These are phyloP conservation scores for Lysandra bellargus DNA, from an alignment of 2,888 invertebrate species.

Conservation along the genomic window DNA sequence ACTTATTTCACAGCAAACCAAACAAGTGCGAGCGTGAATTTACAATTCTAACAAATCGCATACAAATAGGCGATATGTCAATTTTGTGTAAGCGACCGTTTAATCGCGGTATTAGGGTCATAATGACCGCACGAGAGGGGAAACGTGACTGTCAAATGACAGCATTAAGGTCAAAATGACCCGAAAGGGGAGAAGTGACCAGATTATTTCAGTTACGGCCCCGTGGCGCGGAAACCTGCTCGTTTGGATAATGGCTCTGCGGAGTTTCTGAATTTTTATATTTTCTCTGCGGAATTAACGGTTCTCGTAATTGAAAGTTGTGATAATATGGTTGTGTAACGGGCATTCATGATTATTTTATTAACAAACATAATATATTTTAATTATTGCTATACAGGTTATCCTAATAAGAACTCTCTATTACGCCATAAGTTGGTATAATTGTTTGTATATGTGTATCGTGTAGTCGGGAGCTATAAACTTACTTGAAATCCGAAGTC, in stretches of 20 bases:
- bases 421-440: too few species aligned
- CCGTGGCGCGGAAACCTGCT: constrained; percentile 37
- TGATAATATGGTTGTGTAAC: background rate
- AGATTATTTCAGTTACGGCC: constrained; percentile 44
- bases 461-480: too few species aligned
- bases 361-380: background rate
- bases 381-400: background rate
- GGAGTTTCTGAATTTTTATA: constrained; percentile 11
- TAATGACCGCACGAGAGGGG: background rate
- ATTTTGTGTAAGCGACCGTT: constrained; percentile 5
- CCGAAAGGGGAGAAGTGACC: constrained; percentile 16
- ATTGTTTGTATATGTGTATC: too few species aligned
- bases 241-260: constrained; percentile 20
- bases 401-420: too few species aligned
- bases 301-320: background rate
- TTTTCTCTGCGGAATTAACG: background rate
- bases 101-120: constrained; percentile 24
- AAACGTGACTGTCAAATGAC: background rate
- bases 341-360: background rate
- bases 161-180: constrained; percentile 23
- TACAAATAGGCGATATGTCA: constrained; percentile 17
- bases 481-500: too few species aligned
- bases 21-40: background rate
- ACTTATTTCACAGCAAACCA: background rate
- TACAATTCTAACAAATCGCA: background rate